Evolutionary conservation across 2,888 invertebrate genomes (phyloP).

Genomic region (Cephus nigrinus): DNA sequence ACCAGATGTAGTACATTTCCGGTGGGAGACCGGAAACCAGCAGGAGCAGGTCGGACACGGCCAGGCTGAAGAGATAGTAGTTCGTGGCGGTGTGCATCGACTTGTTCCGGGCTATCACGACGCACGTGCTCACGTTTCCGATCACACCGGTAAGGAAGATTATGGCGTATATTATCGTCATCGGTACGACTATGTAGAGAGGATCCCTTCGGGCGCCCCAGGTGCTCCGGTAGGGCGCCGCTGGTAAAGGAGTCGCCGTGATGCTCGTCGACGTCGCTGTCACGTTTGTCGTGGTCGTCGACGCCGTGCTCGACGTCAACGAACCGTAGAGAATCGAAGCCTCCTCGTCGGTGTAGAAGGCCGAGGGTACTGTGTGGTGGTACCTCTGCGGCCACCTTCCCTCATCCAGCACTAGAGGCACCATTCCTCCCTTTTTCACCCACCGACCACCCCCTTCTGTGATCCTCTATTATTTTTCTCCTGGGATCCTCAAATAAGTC

Average conservation of each 20-base stretch:
- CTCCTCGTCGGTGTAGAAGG: constrained; percentile 2
- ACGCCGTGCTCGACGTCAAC: background rate
- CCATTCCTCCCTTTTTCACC: too few relatives aligned
- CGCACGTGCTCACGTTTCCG: constrained; percentile 86
- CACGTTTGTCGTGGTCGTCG: constrained; percentile 71
- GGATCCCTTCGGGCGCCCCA: constrained; percentile 64
- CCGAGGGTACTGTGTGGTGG: constrained; percentile 12
- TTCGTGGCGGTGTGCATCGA: constrained; percentile 91
- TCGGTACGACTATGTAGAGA: constrained; percentile 68
- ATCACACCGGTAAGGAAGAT: constrained; percentile 86
- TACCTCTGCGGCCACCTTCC: constrained; percentile 17
- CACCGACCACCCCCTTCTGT: too few relatives aligned
- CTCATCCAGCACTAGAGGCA: constrained; percentile 8
- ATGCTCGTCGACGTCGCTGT: constrained; percentile 78
- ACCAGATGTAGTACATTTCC: constrained; percentile 85
- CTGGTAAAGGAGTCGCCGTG: constrained; percentile 81
- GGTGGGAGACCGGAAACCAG: constrained; percentile 83
- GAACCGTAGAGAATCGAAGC: constrained; percentile 9
- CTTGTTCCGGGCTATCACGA: constrained; percentile 82
- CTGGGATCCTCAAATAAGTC: too few relatives aligned
- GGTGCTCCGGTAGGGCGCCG: constrained; percentile 61
- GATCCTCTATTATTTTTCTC: too few relatives aligned
- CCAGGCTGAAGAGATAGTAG: constrained; percentile 89
- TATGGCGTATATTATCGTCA: constrained; percentile 77
- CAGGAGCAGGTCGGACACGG: constrained; percentile 85